Base-by-base conservation (phyloP, 2,113 vertebrate genomes). In the Aix galericulata region DNA sequence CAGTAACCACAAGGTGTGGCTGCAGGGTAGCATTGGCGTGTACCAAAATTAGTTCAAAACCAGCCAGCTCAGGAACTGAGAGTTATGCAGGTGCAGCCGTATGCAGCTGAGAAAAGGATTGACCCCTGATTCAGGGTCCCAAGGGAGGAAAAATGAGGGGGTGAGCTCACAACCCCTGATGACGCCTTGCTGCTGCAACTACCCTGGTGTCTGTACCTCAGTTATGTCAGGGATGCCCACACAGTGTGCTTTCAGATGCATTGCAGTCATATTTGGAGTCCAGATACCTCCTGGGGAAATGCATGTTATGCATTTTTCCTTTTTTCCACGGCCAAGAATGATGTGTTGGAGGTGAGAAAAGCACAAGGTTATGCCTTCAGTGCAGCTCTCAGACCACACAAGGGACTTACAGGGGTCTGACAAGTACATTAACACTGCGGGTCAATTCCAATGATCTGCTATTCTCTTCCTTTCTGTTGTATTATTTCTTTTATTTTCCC, bases 61-160 rank as follows among this genome's bases (percentile, higher is more conserved):
- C 53, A 87, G 38, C 53, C 53, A 58, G 29, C 77, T 36, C 81
- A 75, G 71, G 78, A 87, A 89, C 89, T 79, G 69, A 95, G 91
- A 85, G 26, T 56, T 60, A 25, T 9, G 48, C 83, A 95, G 89
- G 56, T 95, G 83, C 77, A 53, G 68, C 34, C 13, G 11, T 20
- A 17, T 26, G 34, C 25, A 68, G 48, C 38, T 66, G 69, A 46
- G 32, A 64, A 78, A 78, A 87, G 78, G 74, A 79, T 91, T 91
- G 56, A 91, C 78, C 23, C 40, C 84, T 90, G 21, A 66, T 78
- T 89, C 16, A 25, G 29, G 8, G 38, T 66, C 44, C 21, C 31
- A 59, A 42, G 64, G 12, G 46, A 88, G n/a, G 60, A 56, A 46
- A 56, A 23, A 88, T 31, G 17, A 64, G 11, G 17, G 13, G 25